Evolutionary conservation across 1,140 invertebrate species (phyloP).

Genomic region (Drosophila quadrilineata): DNA sequence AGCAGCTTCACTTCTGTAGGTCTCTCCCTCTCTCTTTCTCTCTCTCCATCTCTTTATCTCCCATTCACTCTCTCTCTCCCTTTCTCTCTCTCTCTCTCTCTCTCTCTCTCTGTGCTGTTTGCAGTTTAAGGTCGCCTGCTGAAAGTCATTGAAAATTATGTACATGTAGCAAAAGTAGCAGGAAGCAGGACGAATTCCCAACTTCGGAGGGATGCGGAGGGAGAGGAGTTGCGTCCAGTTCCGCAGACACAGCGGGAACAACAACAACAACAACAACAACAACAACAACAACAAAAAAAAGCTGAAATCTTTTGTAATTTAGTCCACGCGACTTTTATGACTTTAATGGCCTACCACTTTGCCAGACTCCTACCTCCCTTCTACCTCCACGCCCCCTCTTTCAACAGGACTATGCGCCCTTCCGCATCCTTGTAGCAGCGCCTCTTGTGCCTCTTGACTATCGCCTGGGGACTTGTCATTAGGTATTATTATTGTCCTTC

Average conservation of each 20-base stretch:
- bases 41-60: slow-evolving; percentile 15
- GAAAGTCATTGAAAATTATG: slow-evolving; percentile 79
- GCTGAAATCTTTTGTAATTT: slow-evolving; percentile 72
- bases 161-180: slow-evolving; percentile 50
- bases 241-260: not conserved
- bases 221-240: no score
- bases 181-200: slow-evolving; percentile 3
- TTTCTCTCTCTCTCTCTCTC: not conserved
- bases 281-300: slow-evolving; percentile 11
- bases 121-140: slow-evolving; percentile 60
- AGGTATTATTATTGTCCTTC: slow-evolving; percentile 34
- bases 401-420: no score
- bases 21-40: slow-evolving; percentile 6
- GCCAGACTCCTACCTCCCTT: not conserved
- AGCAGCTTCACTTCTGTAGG: no score
- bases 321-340: slow-evolving; percentile 79
- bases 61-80: slow-evolving; percentile 23
- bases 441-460: slow-evolving; percentile 37
- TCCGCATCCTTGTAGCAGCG: not conserved
- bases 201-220: no score
- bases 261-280: not conserved
- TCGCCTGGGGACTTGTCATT: slow-evolving; percentile 55
- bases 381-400: not conserved
- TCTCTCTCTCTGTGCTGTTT: slow-evolving; percentile 24
- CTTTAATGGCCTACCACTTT: slow-evolving; percentile 74